A percentile compares a stretch with the other conserved stretches of the same genome.
Conservation (phyloP, 2,888 invertebrate genomes). For the Beris chalybata region DNA sequence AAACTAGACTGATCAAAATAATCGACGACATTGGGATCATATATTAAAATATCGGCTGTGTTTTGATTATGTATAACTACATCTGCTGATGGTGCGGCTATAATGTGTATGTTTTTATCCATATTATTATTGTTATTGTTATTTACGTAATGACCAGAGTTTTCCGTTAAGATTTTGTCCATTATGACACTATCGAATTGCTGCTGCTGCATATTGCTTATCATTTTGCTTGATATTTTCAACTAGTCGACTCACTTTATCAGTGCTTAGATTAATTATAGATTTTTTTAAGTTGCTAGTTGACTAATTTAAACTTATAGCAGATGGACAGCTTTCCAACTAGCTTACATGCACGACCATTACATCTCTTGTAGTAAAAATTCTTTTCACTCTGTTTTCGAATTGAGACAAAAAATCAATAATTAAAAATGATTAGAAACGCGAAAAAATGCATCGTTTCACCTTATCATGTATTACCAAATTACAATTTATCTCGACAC, state of each 20-base stretch:
- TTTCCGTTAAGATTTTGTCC: constrained; percentile 13
- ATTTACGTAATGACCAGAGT: constrained; percentile 4
- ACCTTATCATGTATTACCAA: too few relatives aligned
- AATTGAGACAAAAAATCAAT: too few relatives aligned
- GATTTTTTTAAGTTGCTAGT: neutral
- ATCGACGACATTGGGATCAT: constrained; percentile 3
- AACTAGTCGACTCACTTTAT: neutral
- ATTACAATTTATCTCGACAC: too few relatives aligned
- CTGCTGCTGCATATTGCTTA: constrained; percentile 27
- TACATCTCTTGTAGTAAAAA: too few relatives aligned
- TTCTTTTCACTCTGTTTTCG: too few relatives aligned
- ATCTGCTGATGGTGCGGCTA: neutral
- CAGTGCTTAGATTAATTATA: neutral
- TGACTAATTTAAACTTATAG: neutral
- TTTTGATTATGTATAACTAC: constrained; percentile 4
- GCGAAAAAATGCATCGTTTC: too few relatives aligned
- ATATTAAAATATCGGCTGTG: constrained; percentile 10
- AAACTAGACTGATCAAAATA: constrained; percentile 17
- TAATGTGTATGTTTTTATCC: constrained; percentile 23
- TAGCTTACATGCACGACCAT: too few relatives aligned
- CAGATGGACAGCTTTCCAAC: too few relatives aligned
- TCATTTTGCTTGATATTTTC: constrained; percentile 19
- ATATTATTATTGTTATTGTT: constrained; percentile 27
- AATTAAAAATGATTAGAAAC: too few relatives aligned
- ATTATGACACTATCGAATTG: constrained; percentile 25